phyloP scores from a whole-genome alignment of 2,797 vertebrate species.

The Gallinago stenura region DNA sequence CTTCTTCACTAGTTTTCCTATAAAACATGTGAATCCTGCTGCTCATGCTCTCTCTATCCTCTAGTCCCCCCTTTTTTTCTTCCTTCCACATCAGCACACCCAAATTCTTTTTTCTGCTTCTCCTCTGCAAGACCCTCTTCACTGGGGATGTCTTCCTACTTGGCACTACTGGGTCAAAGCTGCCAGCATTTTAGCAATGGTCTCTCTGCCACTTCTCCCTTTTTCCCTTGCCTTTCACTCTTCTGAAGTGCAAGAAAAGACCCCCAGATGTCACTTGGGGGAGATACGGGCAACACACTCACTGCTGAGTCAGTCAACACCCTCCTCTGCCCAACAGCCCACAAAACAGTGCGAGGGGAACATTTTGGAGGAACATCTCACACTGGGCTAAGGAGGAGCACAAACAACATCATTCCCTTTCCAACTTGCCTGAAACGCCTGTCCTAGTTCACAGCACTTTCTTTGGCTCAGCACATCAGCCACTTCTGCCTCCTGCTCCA shows the following conservation, averaged over 20 bases:
- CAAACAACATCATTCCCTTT: background rate
- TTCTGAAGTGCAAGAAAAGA: background rate
- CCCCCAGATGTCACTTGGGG: rapidly evolving
- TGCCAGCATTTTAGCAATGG: background rate
- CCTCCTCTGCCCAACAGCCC: background rate
- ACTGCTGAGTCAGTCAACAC: background rate
- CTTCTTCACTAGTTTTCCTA: background rate
- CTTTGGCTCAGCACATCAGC: background rate
- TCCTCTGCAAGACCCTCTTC: background rate
- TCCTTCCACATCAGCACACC: background rate
- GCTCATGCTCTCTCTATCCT: background rate
- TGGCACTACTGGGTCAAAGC: background rate
- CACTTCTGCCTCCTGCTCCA: background rate
- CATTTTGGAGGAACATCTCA: rapidly evolving
- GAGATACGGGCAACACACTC: rapidly evolving
- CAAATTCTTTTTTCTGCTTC: rapidly evolving
- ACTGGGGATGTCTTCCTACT: rapidly evolving
- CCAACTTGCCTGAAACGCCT: background rate
- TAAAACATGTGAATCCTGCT: background rate
- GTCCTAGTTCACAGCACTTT: background rate
- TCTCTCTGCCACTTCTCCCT: background rate
- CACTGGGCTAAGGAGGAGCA: rapidly evolving
- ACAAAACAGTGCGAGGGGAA: rapidly evolving
- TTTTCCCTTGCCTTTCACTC: background rate
- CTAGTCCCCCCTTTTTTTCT: background rate